Evolutionary conservation across 92 coral and sea anemone species (phyloP).

Genomic region (Isaurus tuberculatus): DNA sequence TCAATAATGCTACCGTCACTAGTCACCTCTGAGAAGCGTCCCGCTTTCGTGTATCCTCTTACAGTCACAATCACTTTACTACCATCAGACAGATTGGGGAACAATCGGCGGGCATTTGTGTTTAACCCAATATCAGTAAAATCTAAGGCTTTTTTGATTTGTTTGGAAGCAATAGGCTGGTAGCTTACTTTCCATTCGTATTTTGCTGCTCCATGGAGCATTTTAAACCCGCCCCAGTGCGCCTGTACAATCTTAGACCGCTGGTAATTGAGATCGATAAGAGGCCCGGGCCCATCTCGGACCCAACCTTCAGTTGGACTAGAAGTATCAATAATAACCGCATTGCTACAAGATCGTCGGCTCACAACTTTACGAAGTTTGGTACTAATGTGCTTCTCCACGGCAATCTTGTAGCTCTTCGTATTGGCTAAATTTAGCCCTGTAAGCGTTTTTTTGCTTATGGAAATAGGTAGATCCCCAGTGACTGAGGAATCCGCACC

Average conservation of each 20-base stretch:
- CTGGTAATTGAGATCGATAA: constrained; percentile 86
- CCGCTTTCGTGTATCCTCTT: constrained; percentile 92
- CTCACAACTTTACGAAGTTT: constrained; percentile 62
- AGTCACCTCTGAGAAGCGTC: constrained; percentile 74
- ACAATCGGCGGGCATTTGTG: constrained; percentile 70
- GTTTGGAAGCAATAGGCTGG: constrained; percentile 52
- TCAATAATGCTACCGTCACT: constrained; percentile 90
- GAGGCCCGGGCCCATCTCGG: constrained; percentile 78
- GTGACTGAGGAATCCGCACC: not conserved
- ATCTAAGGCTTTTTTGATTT: constrained; percentile 52
- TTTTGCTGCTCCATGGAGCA: constrained; percentile 78
- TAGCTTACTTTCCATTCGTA: constrained; percentile 86
- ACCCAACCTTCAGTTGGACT: constrained; percentile 91
- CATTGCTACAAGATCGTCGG: constrained; percentile 66
- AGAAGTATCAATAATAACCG: constrained; percentile 83
- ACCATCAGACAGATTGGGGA: constrained; percentile 51
- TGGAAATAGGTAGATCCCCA: not conserved
- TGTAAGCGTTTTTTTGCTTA: constrained; percentile 23
- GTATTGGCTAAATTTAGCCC: constrained; percentile 71
- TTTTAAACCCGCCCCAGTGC: constrained; percentile 95
- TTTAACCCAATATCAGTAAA: constrained; percentile 70
- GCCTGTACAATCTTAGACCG: constrained; percentile 75
- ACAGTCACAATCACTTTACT: constrained; percentile 59
- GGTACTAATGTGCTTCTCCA: constrained; percentile 79
- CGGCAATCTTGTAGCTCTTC: constrained; percentile 78